Conservation (phyloP, 2,888 invertebrate species). For the Gasteruption jaculator region DNA sequence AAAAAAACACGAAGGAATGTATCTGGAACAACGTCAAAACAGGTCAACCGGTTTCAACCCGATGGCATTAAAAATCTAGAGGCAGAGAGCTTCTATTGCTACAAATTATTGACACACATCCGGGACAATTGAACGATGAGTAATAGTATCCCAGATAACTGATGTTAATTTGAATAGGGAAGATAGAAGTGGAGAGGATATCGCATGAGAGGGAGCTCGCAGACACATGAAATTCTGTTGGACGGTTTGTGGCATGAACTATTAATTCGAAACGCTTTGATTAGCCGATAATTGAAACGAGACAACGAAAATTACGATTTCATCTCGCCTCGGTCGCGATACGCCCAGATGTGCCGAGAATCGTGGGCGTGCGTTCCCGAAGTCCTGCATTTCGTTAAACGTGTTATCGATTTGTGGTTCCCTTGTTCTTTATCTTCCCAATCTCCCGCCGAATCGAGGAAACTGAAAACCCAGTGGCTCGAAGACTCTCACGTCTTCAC, state of each 20-base stretch:
- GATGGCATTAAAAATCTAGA: neutral
- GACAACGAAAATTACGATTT: constrained; percentile 19
- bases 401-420: too few species aligned
- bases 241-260: constrained; percentile 22
- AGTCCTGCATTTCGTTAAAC: too few species aligned
- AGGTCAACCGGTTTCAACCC: too few species aligned
- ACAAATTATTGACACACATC: too few species aligned
- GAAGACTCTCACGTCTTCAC: neutral
- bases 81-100: constrained; percentile 6
- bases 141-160: constrained; percentile 26
- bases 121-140: too few species aligned
- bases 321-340: too few species aligned
- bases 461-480: constrained; percentile 9
- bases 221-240: constrained; percentile 16
- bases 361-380: too few species aligned
- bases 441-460: constrained; percentile 16
- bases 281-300: constrained; percentile 35
- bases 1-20: too few species aligned
- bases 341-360: too few species aligned
- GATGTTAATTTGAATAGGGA: constrained; percentile 26
- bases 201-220: constrained; percentile 18
- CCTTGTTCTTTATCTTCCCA: too few species aligned
- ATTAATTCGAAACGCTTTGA: constrained; percentile 32
- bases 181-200: too few species aligned
- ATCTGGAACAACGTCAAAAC: too few species aligned